Evolutionary conservation across 1,140 invertebrate species (phyloP).

Genomic region (Drosophila kurseongensis): DNA sequence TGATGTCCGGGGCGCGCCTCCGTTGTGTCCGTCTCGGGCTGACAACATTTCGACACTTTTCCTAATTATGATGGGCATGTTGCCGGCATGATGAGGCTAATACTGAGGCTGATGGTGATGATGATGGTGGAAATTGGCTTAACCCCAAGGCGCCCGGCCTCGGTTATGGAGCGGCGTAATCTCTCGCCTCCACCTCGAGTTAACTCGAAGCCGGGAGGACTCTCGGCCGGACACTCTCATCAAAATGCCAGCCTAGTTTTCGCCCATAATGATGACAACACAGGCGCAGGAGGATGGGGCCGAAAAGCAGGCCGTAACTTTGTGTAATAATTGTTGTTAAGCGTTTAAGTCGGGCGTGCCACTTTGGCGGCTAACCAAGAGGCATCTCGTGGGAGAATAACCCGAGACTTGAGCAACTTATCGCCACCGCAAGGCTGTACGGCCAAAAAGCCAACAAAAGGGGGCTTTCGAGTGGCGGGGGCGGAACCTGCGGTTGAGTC

Average conservation of each 20-base stretch:
- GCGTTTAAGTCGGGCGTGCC: conserved; percentile 79
- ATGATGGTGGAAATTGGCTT: conserved; percentile 67
- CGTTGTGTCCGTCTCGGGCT: conserved; percentile 35
- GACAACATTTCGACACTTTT: conserved; percentile 79
- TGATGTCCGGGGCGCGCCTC: conserved; percentile 26
- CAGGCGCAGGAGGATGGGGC: not conserved
- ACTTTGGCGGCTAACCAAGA: conserved; percentile 59
- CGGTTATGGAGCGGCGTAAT: conserved; percentile 57
- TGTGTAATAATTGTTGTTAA: conserved; percentile 82
- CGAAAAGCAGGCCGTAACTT: conserved; percentile 51
- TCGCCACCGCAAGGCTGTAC: conserved; percentile 50
- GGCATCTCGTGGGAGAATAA: conserved; percentile 64
- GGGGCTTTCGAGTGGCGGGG: conserved; percentile 5
- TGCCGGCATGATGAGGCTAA: conserved; percentile 53
- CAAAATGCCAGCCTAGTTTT: conserved; percentile 67
- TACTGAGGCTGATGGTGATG: conserved; percentile 43
- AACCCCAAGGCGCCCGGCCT: conserved; percentile 29
- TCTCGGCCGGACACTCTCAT: conserved; percentile 62
- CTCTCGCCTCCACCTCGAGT: conserved; percentile 44
- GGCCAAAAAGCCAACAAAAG: conserved; percentile 63
- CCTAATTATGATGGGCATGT: conserved; percentile 81
- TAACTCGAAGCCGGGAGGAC: conserved; percentile 12
- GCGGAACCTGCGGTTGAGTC: conserved; percentile 29
- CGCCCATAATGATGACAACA: conserved; percentile 55
- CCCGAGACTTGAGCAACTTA: conserved; percentile 48